Percentiles rank a stretch among this genome's conserved stretches.
Conservation (phyloP, 2,113 vertebrate species). For the Mormyrus lacerda region DNA sequence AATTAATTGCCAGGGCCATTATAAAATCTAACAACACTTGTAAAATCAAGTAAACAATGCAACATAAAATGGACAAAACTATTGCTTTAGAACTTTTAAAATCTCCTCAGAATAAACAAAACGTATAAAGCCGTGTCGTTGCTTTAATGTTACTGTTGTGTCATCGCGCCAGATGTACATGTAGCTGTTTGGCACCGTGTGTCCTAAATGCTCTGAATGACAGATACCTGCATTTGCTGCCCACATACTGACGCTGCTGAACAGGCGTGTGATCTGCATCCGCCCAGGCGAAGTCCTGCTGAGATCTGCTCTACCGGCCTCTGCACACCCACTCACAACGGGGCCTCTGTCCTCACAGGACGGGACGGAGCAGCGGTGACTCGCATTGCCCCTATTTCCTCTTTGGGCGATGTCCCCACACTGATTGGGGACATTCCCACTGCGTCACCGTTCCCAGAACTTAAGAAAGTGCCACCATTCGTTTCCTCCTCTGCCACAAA, state of each 20-base stretch:
- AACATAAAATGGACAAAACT: not conserved
- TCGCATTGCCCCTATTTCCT: not conserved
- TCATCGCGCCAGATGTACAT: not conserved
- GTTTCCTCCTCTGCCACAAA: not conserved
- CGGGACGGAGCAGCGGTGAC: not conserved
- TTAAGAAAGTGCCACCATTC: not conserved
- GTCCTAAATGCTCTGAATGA: not conserved
- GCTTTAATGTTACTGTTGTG: not conserved
- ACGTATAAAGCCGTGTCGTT: not conserved
- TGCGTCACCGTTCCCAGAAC: not conserved
- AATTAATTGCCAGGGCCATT: not conserved
- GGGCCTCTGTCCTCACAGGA: not conserved
- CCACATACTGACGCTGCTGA: too few relatives aligned
- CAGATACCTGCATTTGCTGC: not conserved
- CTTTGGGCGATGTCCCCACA: not conserved
- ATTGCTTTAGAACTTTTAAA: not conserved
- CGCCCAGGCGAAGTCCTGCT: not conserved
- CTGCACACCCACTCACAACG: not conserved
- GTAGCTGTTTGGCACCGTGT: not conserved
- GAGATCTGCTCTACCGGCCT: not conserved
- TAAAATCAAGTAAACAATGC: not conserved
- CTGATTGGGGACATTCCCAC: not conserved
- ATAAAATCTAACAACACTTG: not conserved
- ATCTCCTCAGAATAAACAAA: not conserved
- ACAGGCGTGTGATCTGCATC: too few relatives aligned